Evolutionary conservation across 2,888 invertebrate species (phyloP).

Genomic region (Thereva nobilitata): DNA sequence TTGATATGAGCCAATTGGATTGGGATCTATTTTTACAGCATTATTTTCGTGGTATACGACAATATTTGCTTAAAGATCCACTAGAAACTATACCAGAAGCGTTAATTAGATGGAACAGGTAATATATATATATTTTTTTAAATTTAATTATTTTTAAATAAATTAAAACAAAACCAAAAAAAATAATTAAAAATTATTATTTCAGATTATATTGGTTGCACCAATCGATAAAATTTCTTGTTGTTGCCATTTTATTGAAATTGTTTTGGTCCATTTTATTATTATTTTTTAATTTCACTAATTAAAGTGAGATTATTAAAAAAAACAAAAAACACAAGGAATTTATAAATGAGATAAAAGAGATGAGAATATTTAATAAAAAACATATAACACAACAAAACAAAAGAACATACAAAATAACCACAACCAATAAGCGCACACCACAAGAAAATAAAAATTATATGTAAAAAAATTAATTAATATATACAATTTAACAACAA

Average conservation of each 20-base stretch:
- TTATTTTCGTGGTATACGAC: conserved; percentile 72
- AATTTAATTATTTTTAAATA: not conserved
- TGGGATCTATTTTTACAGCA: conserved; percentile 74
- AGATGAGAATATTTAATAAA: too few species aligned
- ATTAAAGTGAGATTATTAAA: conserved; percentile 3
- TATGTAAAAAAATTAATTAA: too few species aligned
- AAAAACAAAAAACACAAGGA: conserved; percentile 7
- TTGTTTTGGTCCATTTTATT: conserved; percentile 46
- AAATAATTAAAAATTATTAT: conserved; percentile 41
- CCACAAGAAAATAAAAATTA: too few species aligned
- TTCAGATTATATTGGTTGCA: conserved; percentile 61
- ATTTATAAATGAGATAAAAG: not conserved
- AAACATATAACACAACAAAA: too few species aligned
- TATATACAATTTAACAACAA: too few species aligned
- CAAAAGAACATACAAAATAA: too few species aligned
- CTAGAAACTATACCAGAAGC: conserved; percentile 73
- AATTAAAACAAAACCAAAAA: conserved; percentile 2
- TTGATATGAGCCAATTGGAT: conserved; percentile 71
- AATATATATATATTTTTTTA: conserved; percentile 41
- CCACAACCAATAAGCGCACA: too few species aligned
- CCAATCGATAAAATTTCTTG: conserved; percentile 56
- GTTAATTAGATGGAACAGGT: conserved; percentile 64
- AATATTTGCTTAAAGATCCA: conserved; percentile 80
- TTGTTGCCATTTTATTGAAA: conserved; percentile 46
- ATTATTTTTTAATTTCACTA: conserved; percentile 41